A percentile compares a stretch with the other conserved stretches of the same genome.
Evolutionary conservation across 2,113 vertebrate genomes (phyloP).

Genomic region (Hymenochirus boettgeri): DNA sequence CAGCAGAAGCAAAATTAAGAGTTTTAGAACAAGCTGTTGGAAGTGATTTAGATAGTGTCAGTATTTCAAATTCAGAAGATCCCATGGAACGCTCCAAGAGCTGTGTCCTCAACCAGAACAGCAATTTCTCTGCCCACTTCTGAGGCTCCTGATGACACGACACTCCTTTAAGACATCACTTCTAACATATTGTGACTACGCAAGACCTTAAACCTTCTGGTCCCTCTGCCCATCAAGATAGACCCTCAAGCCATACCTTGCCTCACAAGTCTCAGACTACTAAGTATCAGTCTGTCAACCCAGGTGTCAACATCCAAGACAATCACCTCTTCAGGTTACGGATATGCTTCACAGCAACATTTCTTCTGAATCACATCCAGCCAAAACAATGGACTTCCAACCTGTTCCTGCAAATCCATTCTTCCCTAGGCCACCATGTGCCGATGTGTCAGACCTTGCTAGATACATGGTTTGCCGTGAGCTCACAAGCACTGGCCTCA

Average conservation of each 20-base stretch:
- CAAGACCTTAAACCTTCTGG: not conserved
- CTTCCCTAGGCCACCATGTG: not conserved
- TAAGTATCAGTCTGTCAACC: not conserved
- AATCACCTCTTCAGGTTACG: not conserved
- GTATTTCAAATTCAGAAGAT: no score
- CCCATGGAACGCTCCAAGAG: no score
- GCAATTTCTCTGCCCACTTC: no score
- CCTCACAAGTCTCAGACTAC: not conserved
- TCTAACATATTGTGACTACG: not conserved
- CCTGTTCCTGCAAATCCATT: not conserved
- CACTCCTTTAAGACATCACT: no score
- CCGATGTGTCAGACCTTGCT: no score
- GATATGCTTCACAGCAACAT: not conserved
- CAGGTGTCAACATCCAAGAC: no score
- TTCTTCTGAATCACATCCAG: not conserved
- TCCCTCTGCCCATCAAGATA: not conserved
- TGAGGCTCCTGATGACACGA: no score
- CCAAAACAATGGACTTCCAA: not conserved
- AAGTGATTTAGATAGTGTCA: slow-evolving; percentile 2
- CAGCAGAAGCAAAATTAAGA: not conserved
- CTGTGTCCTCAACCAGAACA: no score
- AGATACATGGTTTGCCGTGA: no score
- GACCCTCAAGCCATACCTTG: not conserved
- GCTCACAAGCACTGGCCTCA: no score
- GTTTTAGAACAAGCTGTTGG: slow-evolving; percentile 2